Evolutionary conservation across 1,140 invertebrate genomes (phyloP).

Genomic region (Drosophila teissieri): DNA sequence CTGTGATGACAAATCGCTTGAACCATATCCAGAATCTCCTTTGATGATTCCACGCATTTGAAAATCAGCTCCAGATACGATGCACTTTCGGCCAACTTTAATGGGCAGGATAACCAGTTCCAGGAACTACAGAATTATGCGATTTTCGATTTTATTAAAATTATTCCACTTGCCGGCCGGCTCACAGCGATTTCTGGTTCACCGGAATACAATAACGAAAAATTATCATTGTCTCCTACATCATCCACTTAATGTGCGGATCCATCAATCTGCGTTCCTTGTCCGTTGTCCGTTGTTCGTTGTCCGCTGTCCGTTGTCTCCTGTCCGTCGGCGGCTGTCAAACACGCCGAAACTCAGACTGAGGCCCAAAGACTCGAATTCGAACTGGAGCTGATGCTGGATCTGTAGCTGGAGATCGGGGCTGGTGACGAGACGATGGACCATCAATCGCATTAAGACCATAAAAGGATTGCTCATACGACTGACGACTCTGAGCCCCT

Average conservation of each 20-base stretch:
- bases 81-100: constrained; percentile 55
- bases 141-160: constrained; percentile 68
- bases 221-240: constrained; percentile 81
- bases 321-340: constrained; percentile 54
- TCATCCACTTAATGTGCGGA: constrained; percentile 77
- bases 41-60: constrained; percentile 51
- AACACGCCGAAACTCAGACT: constrained; percentile 44
- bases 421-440: constrained; percentile 45
- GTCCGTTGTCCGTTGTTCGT: constrained; percentile 34
- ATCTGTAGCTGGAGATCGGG: constrained; percentile 22
- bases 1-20: constrained; percentile 63
- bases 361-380: neutral
- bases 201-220: constrained; percentile 72
- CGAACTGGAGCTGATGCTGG: constrained; percentile 3
- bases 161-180: constrained; percentile 43
- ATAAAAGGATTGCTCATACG: constrained; percentile 84
- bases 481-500: constrained; percentile 48
- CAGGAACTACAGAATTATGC: constrained; percentile 70
- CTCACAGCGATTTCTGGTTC: constrained; percentile 41
- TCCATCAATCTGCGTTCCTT: constrained; percentile 81
- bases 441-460: constrained; percentile 84
- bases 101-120: constrained; percentile 58
- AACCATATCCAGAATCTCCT: constrained; percentile 43
- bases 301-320: constrained; percentile 25
- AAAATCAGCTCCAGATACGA: constrained; percentile 21